Conservation (phyloP, 2,888 invertebrate species). For the Mactromeris polynyma region DNA sequence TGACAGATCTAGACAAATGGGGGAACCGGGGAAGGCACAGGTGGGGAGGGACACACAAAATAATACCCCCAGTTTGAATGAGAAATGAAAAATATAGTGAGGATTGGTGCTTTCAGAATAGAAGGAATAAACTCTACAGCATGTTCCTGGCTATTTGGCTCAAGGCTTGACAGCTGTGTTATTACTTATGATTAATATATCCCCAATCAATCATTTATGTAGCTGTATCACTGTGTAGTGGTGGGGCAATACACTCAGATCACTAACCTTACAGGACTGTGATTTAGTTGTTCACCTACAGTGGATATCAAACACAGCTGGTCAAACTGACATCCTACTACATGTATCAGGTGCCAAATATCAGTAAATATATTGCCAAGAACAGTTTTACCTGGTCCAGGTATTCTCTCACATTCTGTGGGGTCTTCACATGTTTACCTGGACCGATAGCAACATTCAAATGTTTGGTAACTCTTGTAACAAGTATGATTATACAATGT, state of each 20-base stretch:
- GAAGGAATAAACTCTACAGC: too few species aligned
- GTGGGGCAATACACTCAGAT: neutral
- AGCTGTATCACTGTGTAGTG: neutral
- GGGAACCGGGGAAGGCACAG: too few species aligned
- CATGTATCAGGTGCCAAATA: neutral
- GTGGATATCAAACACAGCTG: neutral
- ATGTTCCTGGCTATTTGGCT: conserved; percentile 8
- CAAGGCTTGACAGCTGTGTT: conserved; percentile 6
- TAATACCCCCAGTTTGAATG: too few species aligned
- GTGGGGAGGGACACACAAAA: too few species aligned
- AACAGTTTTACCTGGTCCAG: neutral
- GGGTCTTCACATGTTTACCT: neutral
- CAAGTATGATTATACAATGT: neutral
- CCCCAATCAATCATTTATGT: neutral
- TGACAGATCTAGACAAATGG: too few species aligned
- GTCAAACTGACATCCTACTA: neutral
- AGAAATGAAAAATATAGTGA: too few species aligned
- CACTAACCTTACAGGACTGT: neutral
- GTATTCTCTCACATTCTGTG: neutral
- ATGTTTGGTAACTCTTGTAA: neutral
- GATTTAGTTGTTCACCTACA: neutral
- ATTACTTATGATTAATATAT: neutral
- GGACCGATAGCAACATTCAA: neutral
- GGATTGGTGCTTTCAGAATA: too few species aligned
- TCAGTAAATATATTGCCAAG: neutral